Evolutionary conservation across 2,797 vertebrate species (phyloP), one percentile per base, ranked within the genome.

Genomic region (Clarias fuscus): DNA sequence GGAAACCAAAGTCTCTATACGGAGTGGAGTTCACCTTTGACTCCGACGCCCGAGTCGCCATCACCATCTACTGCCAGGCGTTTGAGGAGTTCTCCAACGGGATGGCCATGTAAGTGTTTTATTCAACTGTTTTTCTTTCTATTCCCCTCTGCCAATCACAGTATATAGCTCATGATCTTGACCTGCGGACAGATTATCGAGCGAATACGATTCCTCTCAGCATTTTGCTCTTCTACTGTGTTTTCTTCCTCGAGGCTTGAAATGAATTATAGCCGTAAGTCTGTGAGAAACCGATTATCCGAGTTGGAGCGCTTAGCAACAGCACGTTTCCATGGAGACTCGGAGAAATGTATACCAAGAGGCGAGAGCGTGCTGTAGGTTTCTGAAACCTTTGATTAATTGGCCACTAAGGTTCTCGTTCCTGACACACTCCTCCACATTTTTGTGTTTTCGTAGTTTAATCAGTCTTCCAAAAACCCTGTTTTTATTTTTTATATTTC

Each of bases 21-120:
- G 96, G 98, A 72, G 95, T 99, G 90, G 98, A 99, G 93, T 99
- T 99, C 92, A 99, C 98, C 20, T 99, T 99, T 17, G 98, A 99
- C 7, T 97, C 98, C 0, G 98, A 99, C 3, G 97, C 98, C 20
- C 97, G 98, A 0, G 98, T 99, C 79, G 98, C 98, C 89, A 97
- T 99, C 93, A 99, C 97, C 3, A 96, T 99, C 90, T 99, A 98
- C 91, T 99, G 98, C 92, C 98, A 99, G 93, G 98, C 98, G 0
- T 97, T 95, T 7, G 98, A 99, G 90, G 98, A 99, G 92, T 97
- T 99, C 90, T 94, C 97, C 77, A 97, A 97, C 1, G 98, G 98
- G 86, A 98, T 96, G 96, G 97, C 98, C 0, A 93, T 97, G 98
- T 99, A 4, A 40, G 43, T 56, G 24, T 2, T 7, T 33, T 56